Evolutionary conservation across 2,797 vertebrate species (phyloP).

Genomic region (Coracias cyanogaster): DNA sequence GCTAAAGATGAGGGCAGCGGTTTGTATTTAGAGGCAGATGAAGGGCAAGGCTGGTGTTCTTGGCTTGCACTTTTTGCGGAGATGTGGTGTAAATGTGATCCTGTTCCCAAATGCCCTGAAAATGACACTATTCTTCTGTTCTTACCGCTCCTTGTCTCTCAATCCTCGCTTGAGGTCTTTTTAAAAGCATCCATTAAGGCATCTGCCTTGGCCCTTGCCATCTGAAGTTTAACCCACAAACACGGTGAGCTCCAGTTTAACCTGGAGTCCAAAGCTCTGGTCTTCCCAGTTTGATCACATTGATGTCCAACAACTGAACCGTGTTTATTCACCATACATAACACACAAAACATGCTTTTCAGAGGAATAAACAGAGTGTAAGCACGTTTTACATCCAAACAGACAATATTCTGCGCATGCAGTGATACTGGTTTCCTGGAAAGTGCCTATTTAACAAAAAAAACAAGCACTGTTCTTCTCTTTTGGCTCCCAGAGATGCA

Average conservation of each 20-base stretch:
- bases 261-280: accelerated
- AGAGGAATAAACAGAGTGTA: background rate
- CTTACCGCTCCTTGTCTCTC: background rate
- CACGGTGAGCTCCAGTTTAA: background rate
- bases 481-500: background rate
- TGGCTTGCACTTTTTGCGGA: background rate
- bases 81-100: background rate
- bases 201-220: background rate
- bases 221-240: background rate
- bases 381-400: background rate
- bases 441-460: background rate
- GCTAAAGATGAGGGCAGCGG: background rate
- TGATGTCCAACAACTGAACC: accelerated
- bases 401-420: background rate
- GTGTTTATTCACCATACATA: background rate
- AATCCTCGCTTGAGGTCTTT: background rate
- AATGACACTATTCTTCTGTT: background rate
- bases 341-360: background rate
- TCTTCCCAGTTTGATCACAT: background rate
- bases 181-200: background rate
- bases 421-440: background rate
- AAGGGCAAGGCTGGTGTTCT: constrained; percentile 15
- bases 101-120: constrained; percentile 1
- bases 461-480: background rate
- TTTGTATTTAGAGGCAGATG: background rate